phyloP scores from a whole-genome alignment of 2,797 vertebrate genomes.

The Fundulus diaphanus region DNA sequence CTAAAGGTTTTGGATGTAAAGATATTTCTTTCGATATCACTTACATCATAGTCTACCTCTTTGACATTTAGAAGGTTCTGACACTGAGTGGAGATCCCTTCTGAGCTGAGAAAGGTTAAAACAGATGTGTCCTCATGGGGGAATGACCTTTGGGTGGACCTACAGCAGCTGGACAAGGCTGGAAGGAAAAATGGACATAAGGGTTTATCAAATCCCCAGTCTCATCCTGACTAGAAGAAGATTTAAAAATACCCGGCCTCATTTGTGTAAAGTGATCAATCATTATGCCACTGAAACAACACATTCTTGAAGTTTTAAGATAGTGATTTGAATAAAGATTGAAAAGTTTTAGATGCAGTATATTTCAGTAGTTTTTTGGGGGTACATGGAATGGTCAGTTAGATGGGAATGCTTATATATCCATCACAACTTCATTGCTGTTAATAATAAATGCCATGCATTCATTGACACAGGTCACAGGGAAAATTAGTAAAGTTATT shows the following conservation, averaged over 20 bases:
- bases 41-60: neutral
- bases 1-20: too few relatives aligned
- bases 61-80: neutral
- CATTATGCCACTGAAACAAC: neutral
- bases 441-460: too few relatives aligned
- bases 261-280: neutral
- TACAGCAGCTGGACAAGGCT: constrained; percentile 21
- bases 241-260: neutral
- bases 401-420: too few relatives aligned
- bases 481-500: too few relatives aligned
- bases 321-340: neutral
- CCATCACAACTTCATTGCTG: too few relatives aligned
- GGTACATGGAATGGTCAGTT: too few relatives aligned
- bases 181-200: constrained; percentile 26
- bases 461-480: too few relatives aligned
- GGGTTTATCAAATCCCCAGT: constrained; percentile 8
- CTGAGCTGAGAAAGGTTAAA: constrained; percentile 5
- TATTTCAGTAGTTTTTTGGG: too few relatives aligned
- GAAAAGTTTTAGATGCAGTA: too few relatives aligned
- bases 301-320: neutral
- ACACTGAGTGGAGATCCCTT: neutral
- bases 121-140: constrained; percentile 34
- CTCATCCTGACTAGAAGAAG: neutral
- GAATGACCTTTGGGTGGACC: constrained; percentile 19
- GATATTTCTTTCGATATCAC: neutral